These are phyloP conservation scores for Seira sanloemensis DNA, from an alignment of 2,888 invertebrate genomes.

Conservation along the genomic window DNA sequence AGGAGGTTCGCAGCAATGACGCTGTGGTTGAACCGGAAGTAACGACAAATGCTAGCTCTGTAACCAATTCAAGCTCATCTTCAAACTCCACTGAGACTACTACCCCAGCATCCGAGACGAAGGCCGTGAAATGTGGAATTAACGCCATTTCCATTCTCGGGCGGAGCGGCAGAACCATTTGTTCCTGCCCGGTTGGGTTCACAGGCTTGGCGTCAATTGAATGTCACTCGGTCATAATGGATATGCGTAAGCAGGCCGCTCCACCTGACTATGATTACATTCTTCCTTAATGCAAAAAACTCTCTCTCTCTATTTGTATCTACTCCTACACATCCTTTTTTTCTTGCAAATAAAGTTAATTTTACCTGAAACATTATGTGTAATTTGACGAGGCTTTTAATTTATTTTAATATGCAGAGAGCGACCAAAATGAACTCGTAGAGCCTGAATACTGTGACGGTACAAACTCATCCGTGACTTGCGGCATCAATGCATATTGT, in stretches of 20 bases:
- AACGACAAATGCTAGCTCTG: neutral
- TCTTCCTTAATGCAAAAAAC: conserved; percentile 8
- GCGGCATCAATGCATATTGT: conserved; percentile 46
- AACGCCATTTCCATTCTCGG: conserved; percentile 58
- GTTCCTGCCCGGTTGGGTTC: conserved; percentile 56
- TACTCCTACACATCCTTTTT: too few relatives aligned
- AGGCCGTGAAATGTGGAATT: conserved; percentile 55
- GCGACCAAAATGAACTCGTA: conserved; percentile 21
- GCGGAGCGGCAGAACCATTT: conserved; percentile 38
- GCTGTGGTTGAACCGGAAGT: neutral
- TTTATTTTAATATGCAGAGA: neutral
- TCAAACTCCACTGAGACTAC: neutral
- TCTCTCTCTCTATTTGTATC: too few relatives aligned
- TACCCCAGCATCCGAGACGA: neutral
- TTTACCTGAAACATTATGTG: too few relatives aligned
- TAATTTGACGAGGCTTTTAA: too few relatives aligned
- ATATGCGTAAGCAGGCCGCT: conserved; percentile 13
- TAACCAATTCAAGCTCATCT: neutral
- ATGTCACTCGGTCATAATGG: conserved; percentile 54
- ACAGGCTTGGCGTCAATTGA: conserved; percentile 60
- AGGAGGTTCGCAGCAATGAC: conserved; percentile 21
- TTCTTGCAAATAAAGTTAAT: too few relatives aligned
- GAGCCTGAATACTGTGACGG: conserved; percentile 52
- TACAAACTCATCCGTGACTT: conserved; percentile 34
- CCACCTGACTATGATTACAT: conserved; percentile 29